These are phyloP conservation scores for Cyprinodon diabolis DNA, from an alignment of 2,797 vertebrate species.

Conservation along the genomic window DNA sequence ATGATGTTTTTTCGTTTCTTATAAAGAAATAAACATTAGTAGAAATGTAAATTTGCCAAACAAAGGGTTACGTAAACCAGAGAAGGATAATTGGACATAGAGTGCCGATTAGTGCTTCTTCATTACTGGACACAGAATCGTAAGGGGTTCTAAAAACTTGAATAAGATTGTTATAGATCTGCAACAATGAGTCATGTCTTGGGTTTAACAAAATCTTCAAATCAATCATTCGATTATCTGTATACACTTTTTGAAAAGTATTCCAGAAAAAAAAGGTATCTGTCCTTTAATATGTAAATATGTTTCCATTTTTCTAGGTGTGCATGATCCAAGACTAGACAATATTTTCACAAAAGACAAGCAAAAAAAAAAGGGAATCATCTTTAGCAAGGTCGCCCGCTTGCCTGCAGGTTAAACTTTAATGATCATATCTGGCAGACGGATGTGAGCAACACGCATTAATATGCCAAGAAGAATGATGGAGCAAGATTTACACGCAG, in stretches of 20 bases:
- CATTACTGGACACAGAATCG: neutral
- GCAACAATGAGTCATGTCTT: neutral
- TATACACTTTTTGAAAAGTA: too few relatives aligned
- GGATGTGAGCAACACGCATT: constrained; percentile 53
- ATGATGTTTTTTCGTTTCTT: too few relatives aligned
- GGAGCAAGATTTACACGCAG: constrained; percentile 51
- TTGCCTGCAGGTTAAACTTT: constrained; percentile 55
- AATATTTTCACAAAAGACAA: constrained; percentile 27
- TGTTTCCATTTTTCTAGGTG: constrained; percentile 34
- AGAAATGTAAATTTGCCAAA: too few relatives aligned
- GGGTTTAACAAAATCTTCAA: neutral
- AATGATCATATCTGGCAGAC: constrained; percentile 55
- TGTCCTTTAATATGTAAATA: neutral
- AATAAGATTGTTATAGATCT: neutral
- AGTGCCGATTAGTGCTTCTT: too few relatives aligned
- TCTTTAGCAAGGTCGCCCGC: constrained; percentile 27
- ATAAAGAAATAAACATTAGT: too few relatives aligned
- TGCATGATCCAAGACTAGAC: constrained; percentile 18
- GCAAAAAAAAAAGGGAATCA: constrained; percentile 17
- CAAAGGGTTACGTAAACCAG: too few relatives aligned
- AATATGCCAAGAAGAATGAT: constrained; percentile 57
- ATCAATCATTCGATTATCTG: neutral
- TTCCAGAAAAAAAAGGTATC: neutral
- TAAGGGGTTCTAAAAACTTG: neutral
- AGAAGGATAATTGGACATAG: too few relatives aligned